Percentiles rank a stretch among this genome's conserved stretches.
phyloP scores from a whole-genome alignment of 1,140 invertebrate species.

The Solenopsis invicta region DNA sequence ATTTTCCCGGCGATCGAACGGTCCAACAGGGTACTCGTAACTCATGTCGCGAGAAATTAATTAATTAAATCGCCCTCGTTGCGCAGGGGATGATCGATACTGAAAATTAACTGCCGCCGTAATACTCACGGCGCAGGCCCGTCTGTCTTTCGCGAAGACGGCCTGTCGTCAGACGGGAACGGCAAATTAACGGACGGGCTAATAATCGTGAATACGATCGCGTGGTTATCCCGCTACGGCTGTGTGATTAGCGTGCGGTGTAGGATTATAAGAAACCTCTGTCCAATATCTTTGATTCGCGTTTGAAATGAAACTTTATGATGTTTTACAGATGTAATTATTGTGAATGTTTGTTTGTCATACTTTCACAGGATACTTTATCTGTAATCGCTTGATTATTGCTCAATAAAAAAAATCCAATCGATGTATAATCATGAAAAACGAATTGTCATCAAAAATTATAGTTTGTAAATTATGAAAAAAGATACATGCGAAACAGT shows the following conservation, averaged over 20 bases:
- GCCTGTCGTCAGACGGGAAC: constrained; percentile 29
- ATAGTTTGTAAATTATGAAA: not conserved
- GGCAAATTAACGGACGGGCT: constrained; percentile 53
- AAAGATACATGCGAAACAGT: no score
- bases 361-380: no score
- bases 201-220: constrained; percentile 51
- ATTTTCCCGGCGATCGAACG: constrained; percentile 70
- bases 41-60: constrained; percentile 69
- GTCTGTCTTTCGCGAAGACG: constrained; percentile 48
- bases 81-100: constrained; percentile 67
- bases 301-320: no score
- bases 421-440: no score
- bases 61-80: constrained; percentile 71
- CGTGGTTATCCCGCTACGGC: constrained; percentile 5
- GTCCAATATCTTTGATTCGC: no score
- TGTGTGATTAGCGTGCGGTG: not conserved
- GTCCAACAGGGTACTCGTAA: constrained; percentile 64
- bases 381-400: no score
- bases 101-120: constrained; percentile 64
- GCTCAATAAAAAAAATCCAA: no score
- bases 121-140: constrained; percentile 57
- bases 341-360: no score
- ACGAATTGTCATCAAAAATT: not conserved
- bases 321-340: no score
- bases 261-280: no score